A percentile compares a stretch with the other conserved stretches of the same genome.
Conservation (phyloP, 1,140 invertebrate species). For the Bombus polaris region DNA sequence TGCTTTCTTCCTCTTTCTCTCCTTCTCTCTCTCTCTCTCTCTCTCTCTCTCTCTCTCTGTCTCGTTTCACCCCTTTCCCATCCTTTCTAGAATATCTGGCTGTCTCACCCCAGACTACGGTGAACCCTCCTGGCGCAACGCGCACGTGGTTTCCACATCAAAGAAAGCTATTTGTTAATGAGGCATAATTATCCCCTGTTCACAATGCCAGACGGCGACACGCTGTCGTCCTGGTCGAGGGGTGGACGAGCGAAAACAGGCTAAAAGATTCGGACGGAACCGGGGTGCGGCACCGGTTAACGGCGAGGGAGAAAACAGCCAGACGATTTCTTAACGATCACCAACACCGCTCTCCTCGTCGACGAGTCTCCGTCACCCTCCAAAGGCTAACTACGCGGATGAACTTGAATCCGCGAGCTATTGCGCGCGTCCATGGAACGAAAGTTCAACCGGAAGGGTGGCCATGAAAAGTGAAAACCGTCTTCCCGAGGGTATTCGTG, state of each 20-base stretch:
- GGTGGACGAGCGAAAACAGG: constrained; percentile 44
- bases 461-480: constrained; percentile 18
- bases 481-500: background rate
- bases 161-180: constrained; percentile 77
- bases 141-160: constrained; percentile 70
- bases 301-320: background rate
- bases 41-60: background rate
- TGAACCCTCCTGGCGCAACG: constrained; percentile 28
- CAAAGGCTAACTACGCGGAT: constrained; percentile 10
- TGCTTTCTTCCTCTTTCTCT: too few relatives aligned
- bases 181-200: constrained; percentile 72
- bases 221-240: constrained; percentile 17
- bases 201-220: constrained; percentile 62
- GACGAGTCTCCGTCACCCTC: background rate
- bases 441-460: constrained; percentile 6
- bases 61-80: background rate
- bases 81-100: background rate
- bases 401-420: constrained; percentile 38
- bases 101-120: background rate
- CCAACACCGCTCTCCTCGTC: background rate
- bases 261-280: constrained; percentile 23
- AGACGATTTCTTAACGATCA: constrained; percentile 50
- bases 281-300: background rate
- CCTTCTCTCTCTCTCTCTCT: background rate
- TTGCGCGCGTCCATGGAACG: background rate